Conservation (phyloP, 2,113 vertebrate genomes). For the Entelurus aequoreus region DNA sequence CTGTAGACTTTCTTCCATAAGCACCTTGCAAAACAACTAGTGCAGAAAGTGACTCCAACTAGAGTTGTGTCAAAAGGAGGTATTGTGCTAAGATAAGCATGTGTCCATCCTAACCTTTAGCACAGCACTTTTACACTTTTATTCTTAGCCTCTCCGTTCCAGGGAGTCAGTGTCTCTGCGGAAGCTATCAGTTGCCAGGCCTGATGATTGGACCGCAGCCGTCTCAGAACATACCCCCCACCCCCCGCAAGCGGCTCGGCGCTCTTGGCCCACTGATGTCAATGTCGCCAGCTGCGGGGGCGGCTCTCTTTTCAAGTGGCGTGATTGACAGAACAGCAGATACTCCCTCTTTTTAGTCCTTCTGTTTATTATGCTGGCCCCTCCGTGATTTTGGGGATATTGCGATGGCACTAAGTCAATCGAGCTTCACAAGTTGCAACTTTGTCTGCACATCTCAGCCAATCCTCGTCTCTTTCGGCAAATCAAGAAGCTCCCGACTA, state of each 20-base stretch:
- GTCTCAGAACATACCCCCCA: not conserved
- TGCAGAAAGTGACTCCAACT: not conserved
- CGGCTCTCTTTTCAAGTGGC: slow-evolving; percentile 32
- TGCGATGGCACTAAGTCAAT: no score
- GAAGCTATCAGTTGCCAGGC: slow-evolving; percentile 59
- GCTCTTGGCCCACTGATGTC: slow-evolving; percentile 51
- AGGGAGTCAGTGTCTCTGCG: slow-evolving; percentile 51
- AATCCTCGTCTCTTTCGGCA: no score
- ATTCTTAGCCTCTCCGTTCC: slow-evolving; percentile 60
- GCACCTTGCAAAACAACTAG: slow-evolving; percentile 1
- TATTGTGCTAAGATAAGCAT: slow-evolving; percentile 32
- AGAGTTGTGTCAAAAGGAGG: not conserved
- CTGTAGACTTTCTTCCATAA: slow-evolving; percentile 10
- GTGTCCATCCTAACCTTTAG: slow-evolving; percentile 55
- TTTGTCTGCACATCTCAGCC: no score
- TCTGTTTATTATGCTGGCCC: not conserved
- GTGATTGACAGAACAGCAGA: slow-evolving; percentile 55
- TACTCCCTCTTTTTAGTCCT: slow-evolving; percentile 3
- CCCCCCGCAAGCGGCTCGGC: not conserved
- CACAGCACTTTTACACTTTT: slow-evolving; percentile 49
- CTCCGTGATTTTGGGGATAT: no score
- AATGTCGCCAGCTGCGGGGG: slow-evolving; percentile 42
- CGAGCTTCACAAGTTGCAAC: no score
- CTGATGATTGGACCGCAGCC: slow-evolving; percentile 46
- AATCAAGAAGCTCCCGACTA: no score